These are phyloP conservation scores for Macrophya alboannulata DNA, from an alignment of 2,888 invertebrate species.

Conservation along the genomic window DNA sequence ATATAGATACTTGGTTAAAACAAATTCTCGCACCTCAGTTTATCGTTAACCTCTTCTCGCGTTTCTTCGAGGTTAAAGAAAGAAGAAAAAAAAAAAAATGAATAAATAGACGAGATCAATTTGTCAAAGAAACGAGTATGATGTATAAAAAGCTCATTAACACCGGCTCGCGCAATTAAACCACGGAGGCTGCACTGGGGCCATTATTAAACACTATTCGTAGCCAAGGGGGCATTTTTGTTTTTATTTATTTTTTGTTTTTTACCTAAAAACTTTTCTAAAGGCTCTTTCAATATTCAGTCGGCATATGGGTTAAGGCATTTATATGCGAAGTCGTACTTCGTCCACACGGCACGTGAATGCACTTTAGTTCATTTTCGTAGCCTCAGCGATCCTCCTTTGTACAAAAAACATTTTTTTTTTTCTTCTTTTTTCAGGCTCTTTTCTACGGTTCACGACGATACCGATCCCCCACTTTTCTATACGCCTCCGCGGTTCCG, in stretches of 20 bases:
- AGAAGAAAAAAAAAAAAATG: not conserved
- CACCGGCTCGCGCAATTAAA: slow-evolving; percentile 16
- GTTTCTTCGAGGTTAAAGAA: not conserved
- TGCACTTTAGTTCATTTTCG: slow-evolving; percentile 26
- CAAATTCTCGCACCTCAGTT: not conserved
- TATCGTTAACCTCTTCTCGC: not conserved
- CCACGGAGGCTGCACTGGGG: not conserved
- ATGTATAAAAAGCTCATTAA: slow-evolving; percentile 45
- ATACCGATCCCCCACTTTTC: not conserved
- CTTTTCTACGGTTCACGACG: not conserved
- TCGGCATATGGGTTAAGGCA: slow-evolving; percentile 36
- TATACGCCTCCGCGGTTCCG: not conserved
- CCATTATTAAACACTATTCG: slow-evolving; percentile 36
- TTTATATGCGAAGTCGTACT: slow-evolving; percentile 28
- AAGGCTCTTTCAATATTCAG: slow-evolving; percentile 45
- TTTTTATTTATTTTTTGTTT: slow-evolving; percentile 35
- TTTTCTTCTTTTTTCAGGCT: not conserved
- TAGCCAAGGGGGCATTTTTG: slow-evolving; percentile 41
- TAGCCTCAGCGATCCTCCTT: slow-evolving; percentile 4
- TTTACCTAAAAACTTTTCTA: slow-evolving; percentile 35
- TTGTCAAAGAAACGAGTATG: slow-evolving; percentile 38
- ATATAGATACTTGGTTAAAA: not conserved
- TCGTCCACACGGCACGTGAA: slow-evolving; percentile 33
- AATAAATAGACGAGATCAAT: slow-evolving; percentile 1
- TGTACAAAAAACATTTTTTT: not conserved